Percentiles rank a stretch among this genome's conserved stretches.
Conservation (phyloP, 2,888 invertebrate genomes). For the Isotomurus palustris region DNA sequence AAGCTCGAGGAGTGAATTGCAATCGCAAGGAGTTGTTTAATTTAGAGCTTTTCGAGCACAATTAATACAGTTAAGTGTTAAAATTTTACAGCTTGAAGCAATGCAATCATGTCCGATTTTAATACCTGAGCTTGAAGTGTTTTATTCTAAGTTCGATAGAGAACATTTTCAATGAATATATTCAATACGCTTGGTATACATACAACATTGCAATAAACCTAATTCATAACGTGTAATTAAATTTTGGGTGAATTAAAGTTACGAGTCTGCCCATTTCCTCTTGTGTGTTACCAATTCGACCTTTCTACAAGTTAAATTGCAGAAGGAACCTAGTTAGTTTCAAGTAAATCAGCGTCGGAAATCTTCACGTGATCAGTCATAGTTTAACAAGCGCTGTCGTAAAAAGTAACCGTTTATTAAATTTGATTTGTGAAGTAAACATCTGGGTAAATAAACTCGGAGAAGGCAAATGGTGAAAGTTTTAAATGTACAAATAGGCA, state of each 20-base stretch:
- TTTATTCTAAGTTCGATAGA: too few relatives aligned
- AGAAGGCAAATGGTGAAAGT: too few relatives aligned
- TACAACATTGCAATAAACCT: neutral
- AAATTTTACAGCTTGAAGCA: too few relatives aligned
- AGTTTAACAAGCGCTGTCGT: neutral
- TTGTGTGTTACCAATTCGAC: neutral
- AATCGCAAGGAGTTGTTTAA: too few relatives aligned
- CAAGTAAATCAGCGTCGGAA: neutral
- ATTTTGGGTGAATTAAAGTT: neutral
- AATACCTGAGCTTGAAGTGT: too few relatives aligned
- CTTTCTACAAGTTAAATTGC: too few relatives aligned
- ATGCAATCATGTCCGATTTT: too few relatives aligned
- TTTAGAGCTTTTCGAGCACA: too few relatives aligned
- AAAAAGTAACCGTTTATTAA: neutral
- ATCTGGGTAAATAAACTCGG: neutral
- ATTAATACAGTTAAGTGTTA: too few relatives aligned
- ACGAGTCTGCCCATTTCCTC: neutral
- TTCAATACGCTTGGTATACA: too few relatives aligned
- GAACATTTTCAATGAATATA: too few relatives aligned
- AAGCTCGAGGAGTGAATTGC: too few relatives aligned
- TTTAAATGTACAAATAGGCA: neutral
- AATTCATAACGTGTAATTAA: neutral
- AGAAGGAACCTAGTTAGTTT: neutral
- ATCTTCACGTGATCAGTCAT: constrained; percentile 6
- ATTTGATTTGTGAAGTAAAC: constrained; percentile 2